phyloP scores from a whole-genome alignment of 2,888 invertebrate species.

The Lithosia quadra region DNA sequence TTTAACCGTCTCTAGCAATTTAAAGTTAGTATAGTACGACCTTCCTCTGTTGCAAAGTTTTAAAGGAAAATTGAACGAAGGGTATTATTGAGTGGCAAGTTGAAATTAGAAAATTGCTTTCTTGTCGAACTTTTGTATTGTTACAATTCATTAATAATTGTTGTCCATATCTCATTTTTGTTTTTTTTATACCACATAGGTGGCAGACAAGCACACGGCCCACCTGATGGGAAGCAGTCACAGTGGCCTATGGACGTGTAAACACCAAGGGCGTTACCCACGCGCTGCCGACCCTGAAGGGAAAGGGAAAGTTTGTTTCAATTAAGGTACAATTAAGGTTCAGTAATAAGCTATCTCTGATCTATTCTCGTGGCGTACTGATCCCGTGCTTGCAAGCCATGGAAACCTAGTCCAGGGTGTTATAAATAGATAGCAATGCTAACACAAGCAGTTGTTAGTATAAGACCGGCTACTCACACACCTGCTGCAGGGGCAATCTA shows the following conservation, averaged over 20 bases:
- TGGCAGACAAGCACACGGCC: too few relatives aligned
- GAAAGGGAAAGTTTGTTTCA: too few relatives aligned
- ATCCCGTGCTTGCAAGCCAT: not conserved
- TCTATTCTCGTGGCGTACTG: not conserved
- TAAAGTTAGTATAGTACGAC: constrained; percentile 32
- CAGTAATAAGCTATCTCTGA: too few relatives aligned
- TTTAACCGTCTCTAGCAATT: constrained; percentile 28
- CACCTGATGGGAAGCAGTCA: too few relatives aligned
- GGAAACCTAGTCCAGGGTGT: not conserved
- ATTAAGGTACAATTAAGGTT: not conserved
- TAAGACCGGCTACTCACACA: too few relatives aligned
- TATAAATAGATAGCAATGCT: not conserved
- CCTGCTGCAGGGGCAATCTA: too few relatives aligned
- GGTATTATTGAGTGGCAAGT: constrained; percentile 5
- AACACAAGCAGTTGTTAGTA: not conserved
- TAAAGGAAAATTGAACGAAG: constrained; percentile 5
- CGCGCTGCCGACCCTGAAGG: too few relatives aligned
- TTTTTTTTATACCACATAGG: too few relatives aligned
- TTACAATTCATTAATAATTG: not conserved
- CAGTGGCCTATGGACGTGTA: too few relatives aligned
- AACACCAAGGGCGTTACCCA: too few relatives aligned
- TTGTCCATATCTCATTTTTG: not conserved
- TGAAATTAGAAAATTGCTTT: constrained; percentile 4
- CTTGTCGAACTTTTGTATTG: not conserved
- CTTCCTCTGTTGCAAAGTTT: constrained; percentile 9